A percentile compares a stretch with the other conserved stretches of the same genome.
phyloP scores from a whole-genome alignment of 1,140 invertebrate genomes.

The Thaumatotibia leucotreta region DNA sequence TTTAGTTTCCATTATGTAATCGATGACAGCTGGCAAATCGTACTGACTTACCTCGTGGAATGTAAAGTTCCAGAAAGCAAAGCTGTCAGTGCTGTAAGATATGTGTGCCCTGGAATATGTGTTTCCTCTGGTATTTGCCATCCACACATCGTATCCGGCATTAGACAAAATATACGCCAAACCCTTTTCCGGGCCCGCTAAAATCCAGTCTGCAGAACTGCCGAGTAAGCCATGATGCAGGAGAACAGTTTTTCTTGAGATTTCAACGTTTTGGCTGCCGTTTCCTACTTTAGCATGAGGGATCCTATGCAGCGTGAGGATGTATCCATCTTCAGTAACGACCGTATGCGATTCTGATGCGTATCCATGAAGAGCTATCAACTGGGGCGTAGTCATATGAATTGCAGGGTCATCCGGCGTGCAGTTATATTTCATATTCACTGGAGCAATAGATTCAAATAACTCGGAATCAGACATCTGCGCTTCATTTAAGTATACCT shows the following conservation, averaged over 20 bases:
- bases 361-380: slow-evolving; percentile 82
- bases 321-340: slow-evolving; percentile 84
- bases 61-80: slow-evolving; percentile 81
- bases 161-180: slow-evolving; percentile 80
- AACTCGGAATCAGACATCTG: slow-evolving; percentile 35
- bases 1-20: slow-evolving; percentile 80
- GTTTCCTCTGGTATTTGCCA: slow-evolving; percentile 82
- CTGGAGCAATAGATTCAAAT: slow-evolving; percentile 55
- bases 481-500: slow-evolving; percentile 40
- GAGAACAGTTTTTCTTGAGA: slow-evolving; percentile 74
- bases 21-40: slow-evolving; percentile 87
- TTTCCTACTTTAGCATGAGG: slow-evolving; percentile 61
- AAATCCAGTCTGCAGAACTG: slow-evolving; percentile 86
- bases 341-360: slow-evolving; percentile 81
- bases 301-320: slow-evolving; percentile 85
- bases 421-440: slow-evolving; percentile 33
- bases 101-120: slow-evolving; percentile 78
- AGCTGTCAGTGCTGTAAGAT: slow-evolving; percentile 60
- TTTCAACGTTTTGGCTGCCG: slow-evolving; percentile 23
- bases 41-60: slow-evolving; percentile 84
- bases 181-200: slow-evolving; percentile 80
- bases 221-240: slow-evolving; percentile 88
- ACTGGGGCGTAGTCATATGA: slow-evolving; percentile 72
- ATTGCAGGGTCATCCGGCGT: slow-evolving; percentile 54
- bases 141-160: slow-evolving; percentile 82